These are phyloP conservation scores for Poecilobothrus nobilitatus DNA, from an alignment of 2,888 invertebrate genomes.

Conservation along the genomic window DNA sequence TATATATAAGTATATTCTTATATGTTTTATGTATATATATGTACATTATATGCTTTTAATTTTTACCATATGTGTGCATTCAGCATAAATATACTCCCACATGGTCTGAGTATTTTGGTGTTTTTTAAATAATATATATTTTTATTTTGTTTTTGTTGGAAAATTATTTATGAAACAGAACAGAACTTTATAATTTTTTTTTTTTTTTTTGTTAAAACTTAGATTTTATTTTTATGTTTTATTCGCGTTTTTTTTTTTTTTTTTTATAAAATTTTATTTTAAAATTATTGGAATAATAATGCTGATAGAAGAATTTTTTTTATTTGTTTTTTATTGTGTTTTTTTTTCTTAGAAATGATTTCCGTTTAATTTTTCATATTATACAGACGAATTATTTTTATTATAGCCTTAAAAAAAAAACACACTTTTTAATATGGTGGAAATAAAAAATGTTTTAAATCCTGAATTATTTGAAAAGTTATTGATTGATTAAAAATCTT, in stretches of 20 bases:
- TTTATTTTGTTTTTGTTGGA: background rate
- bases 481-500: too few relatives aligned
- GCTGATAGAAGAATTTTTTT: slow-evolving; percentile 14
- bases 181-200: slow-evolving; percentile 13
- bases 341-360: too few relatives aligned
- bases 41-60: background rate
- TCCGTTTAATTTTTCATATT: too few relatives aligned
- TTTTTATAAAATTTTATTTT: slow-evolving; percentile 27
- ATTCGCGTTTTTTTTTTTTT: slow-evolving; percentile 17
- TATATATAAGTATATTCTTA: background rate
- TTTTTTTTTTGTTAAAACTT: slow-evolving; percentile 11
- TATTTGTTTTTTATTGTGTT: too few relatives aligned
- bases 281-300: slow-evolving; percentile 26
- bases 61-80: background rate
- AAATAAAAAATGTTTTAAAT: too few relatives aligned
- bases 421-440: too few relatives aligned
- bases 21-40: background rate
- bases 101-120: background rate
- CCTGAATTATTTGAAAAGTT: too few relatives aligned
- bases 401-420: too few relatives aligned
- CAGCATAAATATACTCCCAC: slow-evolving; percentile 10
- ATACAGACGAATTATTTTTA: too few relatives aligned
- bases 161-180: slow-evolving; percentile 18
- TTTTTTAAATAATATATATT: too few relatives aligned
- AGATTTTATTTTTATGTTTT: background rate